Evolutionary conservation across 2,113 vertebrate species (phyloP).

Genomic region (Spizaetus ornatus): DNA sequence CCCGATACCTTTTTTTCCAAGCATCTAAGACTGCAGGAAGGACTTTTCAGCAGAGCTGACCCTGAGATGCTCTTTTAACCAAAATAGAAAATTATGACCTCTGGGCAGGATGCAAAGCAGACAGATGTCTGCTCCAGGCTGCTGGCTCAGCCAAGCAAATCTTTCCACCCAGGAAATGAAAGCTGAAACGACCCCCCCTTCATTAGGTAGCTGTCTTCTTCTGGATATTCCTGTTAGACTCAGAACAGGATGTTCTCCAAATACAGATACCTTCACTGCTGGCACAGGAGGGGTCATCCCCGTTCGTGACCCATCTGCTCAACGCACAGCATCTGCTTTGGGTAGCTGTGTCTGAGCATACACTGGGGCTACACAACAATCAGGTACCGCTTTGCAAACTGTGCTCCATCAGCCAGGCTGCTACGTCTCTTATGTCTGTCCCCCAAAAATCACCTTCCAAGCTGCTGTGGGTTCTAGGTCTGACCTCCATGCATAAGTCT

Average conservation of each 20-base stretch:
- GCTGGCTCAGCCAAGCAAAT: constrained; percentile 23
- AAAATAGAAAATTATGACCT: constrained; percentile 36
- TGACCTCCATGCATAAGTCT: neutral
- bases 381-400: neutral
- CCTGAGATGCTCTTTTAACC: neutral
- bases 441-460: neutral
- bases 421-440: neutral
- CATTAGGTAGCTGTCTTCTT: neutral
- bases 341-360: neutral
- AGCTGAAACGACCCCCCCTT: neutral
- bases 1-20: neutral
- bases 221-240: neutral
- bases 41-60: neutral
- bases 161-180: constrained; percentile 56
- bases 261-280: neutral
- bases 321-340: neutral
- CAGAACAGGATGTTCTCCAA: constrained; percentile 3
- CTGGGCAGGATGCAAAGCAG: constrained; percentile 55
- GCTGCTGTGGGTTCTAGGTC: neutral
- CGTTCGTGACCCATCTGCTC: neutral
- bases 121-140: constrained; percentile 1
- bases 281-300: neutral
- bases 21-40: neutral
- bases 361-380: accelerated
- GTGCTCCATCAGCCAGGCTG: neutral